Percentiles rank a stretch among this genome's conserved stretches.
These are phyloP conservation scores for Dryobotodes eremita DNA, from an alignment of 2,888 invertebrate genomes.

Conservation along the genomic window DNA sequence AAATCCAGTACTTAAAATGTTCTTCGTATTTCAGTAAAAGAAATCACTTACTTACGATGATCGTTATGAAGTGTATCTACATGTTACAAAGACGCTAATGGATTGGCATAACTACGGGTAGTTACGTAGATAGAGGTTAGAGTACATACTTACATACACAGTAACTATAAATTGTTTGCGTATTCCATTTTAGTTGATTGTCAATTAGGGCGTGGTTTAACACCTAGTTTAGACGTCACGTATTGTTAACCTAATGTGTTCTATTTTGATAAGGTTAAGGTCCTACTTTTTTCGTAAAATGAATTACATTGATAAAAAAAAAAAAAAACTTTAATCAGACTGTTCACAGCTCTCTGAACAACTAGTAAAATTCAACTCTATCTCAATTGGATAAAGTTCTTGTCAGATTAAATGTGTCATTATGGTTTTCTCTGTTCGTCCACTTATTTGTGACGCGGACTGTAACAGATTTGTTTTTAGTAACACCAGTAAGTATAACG, in stretches of 20 bases:
- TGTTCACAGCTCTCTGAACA: not conserved
- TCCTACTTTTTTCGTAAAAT: not conserved
- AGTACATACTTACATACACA: not conserved
- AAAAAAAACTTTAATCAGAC: not conserved
- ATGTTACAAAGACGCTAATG: conserved; percentile 44
- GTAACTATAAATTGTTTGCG: conserved; percentile 27
- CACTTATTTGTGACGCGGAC: not conserved
- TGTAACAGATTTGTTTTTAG: not conserved
- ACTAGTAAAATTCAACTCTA: not conserved
- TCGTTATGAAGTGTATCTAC: conserved; percentile 27
- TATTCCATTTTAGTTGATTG: conserved; percentile 19
- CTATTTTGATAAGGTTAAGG: conserved; percentile 5
- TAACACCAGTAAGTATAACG: not conserved
- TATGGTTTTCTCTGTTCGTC: not conserved
- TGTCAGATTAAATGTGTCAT: not conserved
- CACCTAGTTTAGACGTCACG: conserved; percentile 36
- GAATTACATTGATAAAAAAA: not conserved
- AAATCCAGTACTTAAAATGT: not conserved
- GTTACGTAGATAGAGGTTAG: conserved; percentile 24
- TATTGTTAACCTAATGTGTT: conserved; percentile 20
- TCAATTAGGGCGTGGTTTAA: conserved; percentile 35
- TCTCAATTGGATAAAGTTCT: not conserved
- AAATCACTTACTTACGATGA: conserved; percentile 37
- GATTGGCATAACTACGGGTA: conserved; percentile 30
- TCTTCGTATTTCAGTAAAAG: conserved; percentile 18